These are phyloP conservation scores for Dunckerocampus dactyliophorus DNA, from an alignment of 2,113 vertebrate species.

Conservation along the genomic window DNA sequence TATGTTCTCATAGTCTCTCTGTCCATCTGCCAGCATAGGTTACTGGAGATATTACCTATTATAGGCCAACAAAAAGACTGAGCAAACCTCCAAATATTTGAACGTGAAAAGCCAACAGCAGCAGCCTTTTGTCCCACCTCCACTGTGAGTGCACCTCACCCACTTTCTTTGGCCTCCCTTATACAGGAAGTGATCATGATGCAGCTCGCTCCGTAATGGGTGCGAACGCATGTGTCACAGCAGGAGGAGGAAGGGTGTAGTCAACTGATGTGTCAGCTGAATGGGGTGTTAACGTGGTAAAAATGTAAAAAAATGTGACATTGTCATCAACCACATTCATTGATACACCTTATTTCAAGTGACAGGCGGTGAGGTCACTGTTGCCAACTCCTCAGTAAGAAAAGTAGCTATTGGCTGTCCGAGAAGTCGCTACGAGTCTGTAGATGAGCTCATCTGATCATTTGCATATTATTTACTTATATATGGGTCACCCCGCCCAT, in stretches of 20 bases:
- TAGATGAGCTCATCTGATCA: no score
- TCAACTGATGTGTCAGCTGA: slow-evolving; percentile 16
- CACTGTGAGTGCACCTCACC: neutral
- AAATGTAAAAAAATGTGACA: slow-evolving; percentile 23
- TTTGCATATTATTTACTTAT: no score
- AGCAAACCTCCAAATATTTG: slow-evolving; percentile 5
- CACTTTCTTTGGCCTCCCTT: slow-evolving; percentile 32
- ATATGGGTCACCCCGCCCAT: no score
- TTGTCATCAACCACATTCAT: slow-evolving; percentile 4
- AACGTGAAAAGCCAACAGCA: neutral
- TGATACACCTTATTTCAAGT: neutral
- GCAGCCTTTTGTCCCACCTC: neutral
- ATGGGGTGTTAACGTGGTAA: slow-evolving; percentile 30
- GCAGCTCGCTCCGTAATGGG: slow-evolving; percentile 53
- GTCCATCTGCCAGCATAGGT: neutral
- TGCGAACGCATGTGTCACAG: slow-evolving; percentile 49
- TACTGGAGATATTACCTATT: slow-evolving; percentile 3
- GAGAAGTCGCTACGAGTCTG: no score
- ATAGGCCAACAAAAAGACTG: neutral
- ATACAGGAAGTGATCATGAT: slow-evolving; percentile 61
- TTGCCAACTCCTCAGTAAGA: no score
- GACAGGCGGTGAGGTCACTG: no score
- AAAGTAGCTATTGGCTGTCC: no score
- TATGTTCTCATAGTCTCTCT: neutral
- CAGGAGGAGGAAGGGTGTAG: slow-evolving; percentile 31